A percentile compares a stretch with the other conserved stretches of the same genome.
phyloP scores from a whole-genome alignment of 2,888 invertebrate species.

The Clistopyga incitator region DNA sequence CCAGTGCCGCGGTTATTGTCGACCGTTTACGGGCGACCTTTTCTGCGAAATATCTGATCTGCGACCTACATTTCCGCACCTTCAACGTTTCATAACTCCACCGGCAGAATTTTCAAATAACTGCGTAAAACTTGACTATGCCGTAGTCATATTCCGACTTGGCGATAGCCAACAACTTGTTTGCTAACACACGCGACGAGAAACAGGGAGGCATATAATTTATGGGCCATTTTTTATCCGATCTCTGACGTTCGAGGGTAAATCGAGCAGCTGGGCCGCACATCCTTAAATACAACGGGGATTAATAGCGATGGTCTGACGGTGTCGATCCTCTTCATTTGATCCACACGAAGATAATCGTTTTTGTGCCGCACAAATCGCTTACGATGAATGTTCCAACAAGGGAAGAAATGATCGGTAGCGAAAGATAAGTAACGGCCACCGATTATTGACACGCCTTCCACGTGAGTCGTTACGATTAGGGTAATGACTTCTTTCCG shows the following conservation, averaged over 20 bases:
- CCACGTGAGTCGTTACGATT: slow-evolving; percentile 33
- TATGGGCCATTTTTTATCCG: slow-evolving; percentile 6
- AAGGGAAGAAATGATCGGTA: slow-evolving; percentile 7
- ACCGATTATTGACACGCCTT: slow-evolving; percentile 39
- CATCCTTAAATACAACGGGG: not conserved
- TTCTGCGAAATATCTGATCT: too few species aligned
- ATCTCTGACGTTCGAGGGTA: slow-evolving; percentile 9
- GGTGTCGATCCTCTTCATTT: not conserved
- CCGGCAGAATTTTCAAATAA: not conserved
- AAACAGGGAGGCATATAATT: slow-evolving; percentile 12
- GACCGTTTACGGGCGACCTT: too few species aligned
- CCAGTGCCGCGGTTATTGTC: too few species aligned
- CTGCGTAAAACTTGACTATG: not conserved
- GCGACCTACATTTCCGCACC: not conserved
- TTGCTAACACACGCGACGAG: not conserved
- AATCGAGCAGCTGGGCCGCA: not conserved
- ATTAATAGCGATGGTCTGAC: not conserved
- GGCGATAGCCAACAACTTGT: not conserved
- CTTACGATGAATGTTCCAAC: slow-evolving; percentile 10
- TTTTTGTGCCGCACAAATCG: not conserved
- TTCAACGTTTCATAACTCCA: not conserved
- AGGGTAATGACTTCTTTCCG: slow-evolving; percentile 35
- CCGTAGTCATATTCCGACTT: not conserved
- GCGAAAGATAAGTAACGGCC: slow-evolving; percentile 17
- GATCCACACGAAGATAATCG: slow-evolving; percentile 26